Percentiles rank a stretch among this genome's conserved stretches.
Conservation (phyloP, 2,888 invertebrate species). For the Eupeodes latifasciatus region DNA sequence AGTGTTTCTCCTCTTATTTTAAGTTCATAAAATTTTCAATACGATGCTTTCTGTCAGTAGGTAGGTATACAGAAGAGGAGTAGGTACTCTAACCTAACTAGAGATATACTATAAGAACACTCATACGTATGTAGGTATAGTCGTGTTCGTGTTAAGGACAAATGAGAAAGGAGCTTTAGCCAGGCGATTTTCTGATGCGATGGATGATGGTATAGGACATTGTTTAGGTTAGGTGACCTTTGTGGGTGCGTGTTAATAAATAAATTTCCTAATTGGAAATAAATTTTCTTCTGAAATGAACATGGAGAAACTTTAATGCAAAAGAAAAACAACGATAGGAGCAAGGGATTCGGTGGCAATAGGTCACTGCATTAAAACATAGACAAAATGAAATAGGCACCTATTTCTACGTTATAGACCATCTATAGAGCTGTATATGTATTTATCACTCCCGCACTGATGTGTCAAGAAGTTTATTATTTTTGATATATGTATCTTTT, state of each 20-base stretch:
- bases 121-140: constrained; percentile 1
- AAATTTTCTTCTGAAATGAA: constrained; percentile 72
- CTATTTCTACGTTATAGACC: not conserved
- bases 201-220: constrained; percentile 6
- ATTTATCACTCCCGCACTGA: not conserved
- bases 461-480: constrained; percentile 72
- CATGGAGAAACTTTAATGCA: constrained; percentile 53
- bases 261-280: constrained; percentile 76
- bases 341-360: constrained; percentile 7
- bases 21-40: constrained; percentile 68
- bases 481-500: constrained; percentile 69
- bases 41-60: constrained; percentile 62
- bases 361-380: constrained; percentile 64
- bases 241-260: constrained; percentile 63
- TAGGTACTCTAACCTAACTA: not conserved
- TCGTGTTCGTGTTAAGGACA: constrained; percentile 10
- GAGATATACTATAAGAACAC: not conserved
- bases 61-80: too few species aligned
- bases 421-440: not conserved
- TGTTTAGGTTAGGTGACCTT: constrained; percentile 29
- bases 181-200: not conserved
- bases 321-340: not conserved
- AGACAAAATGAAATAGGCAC: constrained; percentile 30
- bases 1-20: constrained; percentile 68
- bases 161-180: not conserved